phyloP scores from a whole-genome alignment of 2,797 vertebrate genomes.

The Aphelocoma californica region DNA sequence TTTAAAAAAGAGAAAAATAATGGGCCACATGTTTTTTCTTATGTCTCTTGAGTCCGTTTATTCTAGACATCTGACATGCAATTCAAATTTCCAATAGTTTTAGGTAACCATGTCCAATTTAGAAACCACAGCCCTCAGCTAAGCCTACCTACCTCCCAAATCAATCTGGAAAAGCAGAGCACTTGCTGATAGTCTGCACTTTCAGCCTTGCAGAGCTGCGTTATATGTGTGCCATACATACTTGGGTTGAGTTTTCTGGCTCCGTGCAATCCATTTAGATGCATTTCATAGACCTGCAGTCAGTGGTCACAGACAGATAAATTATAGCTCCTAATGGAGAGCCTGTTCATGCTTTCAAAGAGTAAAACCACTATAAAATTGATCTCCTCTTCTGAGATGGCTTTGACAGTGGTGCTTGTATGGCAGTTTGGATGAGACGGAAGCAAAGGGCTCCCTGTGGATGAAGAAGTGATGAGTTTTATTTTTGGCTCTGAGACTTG shows the following conservation, averaged over 20 bases:
- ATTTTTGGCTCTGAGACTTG: neutral
- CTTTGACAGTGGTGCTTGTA: conserved; percentile 39
- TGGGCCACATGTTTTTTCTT: conserved; percentile 63
- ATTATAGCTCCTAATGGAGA: conserved; percentile 51
- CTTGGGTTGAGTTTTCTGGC: neutral
- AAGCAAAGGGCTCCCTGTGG: conserved; percentile 29
- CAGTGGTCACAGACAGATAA: conserved; percentile 44
- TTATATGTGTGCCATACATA: neutral
- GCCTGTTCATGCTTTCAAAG: conserved; percentile 53
- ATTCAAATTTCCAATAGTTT: conserved; percentile 73
- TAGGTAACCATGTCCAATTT: conserved; percentile 74
- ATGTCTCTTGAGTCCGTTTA: conserved; percentile 68
- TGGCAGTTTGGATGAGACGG: neutral
- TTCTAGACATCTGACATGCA: conserved; percentile 71
- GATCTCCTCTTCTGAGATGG: conserved; percentile 50
- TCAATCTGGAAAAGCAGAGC: conserved; percentile 33
- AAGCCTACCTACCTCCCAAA: conserved; percentile 52
- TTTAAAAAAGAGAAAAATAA: conserved; percentile 53
- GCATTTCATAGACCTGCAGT: conserved; percentile 8
- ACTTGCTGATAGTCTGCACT: conserved; percentile 52
- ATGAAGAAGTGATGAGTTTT: conserved; percentile 37
- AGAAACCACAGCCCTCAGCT: conserved; percentile 65
- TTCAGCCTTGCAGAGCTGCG: conserved; percentile 15
- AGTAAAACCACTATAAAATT: conserved; percentile 59
- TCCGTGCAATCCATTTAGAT: conserved; percentile 10